Evolutionary conservation across 2,113 vertebrate species (phyloP).

Genomic region (Cyprinus carpio): DNA sequence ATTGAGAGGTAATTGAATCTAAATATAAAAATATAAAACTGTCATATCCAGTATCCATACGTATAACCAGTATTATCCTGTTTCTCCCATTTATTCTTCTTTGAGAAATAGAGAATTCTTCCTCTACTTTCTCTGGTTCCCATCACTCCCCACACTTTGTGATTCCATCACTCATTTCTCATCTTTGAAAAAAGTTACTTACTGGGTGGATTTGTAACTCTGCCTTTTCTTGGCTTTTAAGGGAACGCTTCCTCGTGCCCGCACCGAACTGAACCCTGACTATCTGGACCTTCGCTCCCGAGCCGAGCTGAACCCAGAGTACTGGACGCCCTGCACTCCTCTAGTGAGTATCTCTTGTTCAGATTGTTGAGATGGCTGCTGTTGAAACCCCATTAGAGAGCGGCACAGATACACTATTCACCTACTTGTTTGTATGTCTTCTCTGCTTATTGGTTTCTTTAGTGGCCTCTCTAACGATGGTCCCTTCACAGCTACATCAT

Average conservation of each 20-base stretch:
- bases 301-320: slow-evolving; percentile 81
- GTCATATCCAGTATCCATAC: neutral
- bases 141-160: neutral
- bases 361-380: neutral
- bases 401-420: neutral
- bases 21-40: neutral
- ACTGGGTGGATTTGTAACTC: neutral
- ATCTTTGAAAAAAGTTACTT: neutral
- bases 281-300: slow-evolving; percentile 82
- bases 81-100: neutral
- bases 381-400: neutral
- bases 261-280: slow-evolving; percentile 83
- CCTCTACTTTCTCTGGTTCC: neutral
- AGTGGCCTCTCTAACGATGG: slow-evolving; percentile 22
- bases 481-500: slow-evolving; percentile 22
- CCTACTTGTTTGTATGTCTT: slow-evolving; percentile 19
- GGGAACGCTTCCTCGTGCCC: slow-evolving; percentile 80
- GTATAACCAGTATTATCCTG: neutral
- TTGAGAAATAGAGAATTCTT: neutral
- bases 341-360: slow-evolving; percentile 74
- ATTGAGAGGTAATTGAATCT: neutral
- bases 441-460: slow-evolving; percentile 31
- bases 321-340: slow-evolving; percentile 83
- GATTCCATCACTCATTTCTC: neutral
- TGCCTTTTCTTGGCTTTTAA: slow-evolving; percentile 68